Base-by-base conservation (phyloP, 2,888 invertebrate genomes). In the Monoplex corrugatus region DNA sequence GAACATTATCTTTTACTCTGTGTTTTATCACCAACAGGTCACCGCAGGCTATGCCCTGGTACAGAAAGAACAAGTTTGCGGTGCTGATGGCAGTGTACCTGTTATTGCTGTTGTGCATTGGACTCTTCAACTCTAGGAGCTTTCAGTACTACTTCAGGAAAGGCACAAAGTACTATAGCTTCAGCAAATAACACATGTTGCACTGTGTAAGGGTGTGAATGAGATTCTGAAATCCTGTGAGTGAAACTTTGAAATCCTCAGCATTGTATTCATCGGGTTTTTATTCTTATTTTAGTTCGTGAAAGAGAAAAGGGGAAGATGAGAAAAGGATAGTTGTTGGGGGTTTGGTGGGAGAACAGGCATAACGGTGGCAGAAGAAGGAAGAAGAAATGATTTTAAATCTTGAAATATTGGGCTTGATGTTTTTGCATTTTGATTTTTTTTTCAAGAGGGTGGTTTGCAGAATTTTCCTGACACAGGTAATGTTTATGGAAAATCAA, bases 41-140 rank as follows among this genome's bases (percentile, higher is more conserved):
- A 90, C 50, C 89, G 92, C 91, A 10, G 88, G 89, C 57, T 45
- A 50, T 88, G n/a, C 90, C 93, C 0, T 95, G 94, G 94, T 89
- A 94, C 75, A 90, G 90, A 28, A 91, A 92, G 89, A 93, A 95
- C 90, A 94, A 93, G 90, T 94, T 94, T 91, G 89, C 91, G 0
- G 89, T 94, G 32, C 90, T 94, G 92, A 93, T 95, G 92, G 86
- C 92, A 5, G 87, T 93, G 2, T 95, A 95, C 90, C 90, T 93
- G 38, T 80, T 94, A 10, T 89, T 95, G 38, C 91, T 95, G 35
- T 91, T 93, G 88, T 92, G 92, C 40, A 92, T 95, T 32, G 95
- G 94, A 5, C 88, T 95, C 35, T 91, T 92, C 83, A 95, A 93
- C 88, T 95, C 95, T 38, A 92, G 92, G 86, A 90, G 92, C 38